phyloP scores from a whole-genome alignment of 35 echinoderm and acorn worm genomes.

The Ophiothrix spiculata region DNA sequence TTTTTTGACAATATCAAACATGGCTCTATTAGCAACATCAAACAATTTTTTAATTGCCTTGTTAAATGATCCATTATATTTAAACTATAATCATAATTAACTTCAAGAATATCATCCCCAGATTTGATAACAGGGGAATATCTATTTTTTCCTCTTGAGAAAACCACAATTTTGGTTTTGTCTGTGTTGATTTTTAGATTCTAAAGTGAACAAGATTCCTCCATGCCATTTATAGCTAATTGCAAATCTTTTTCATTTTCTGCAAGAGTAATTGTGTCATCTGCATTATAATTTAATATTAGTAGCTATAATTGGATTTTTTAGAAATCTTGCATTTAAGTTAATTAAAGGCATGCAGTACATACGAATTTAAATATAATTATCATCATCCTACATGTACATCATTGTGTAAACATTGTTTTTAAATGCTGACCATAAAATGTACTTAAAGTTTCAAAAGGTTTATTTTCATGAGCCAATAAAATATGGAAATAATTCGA shows the following conservation, averaged over 20 bases:
- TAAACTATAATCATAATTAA: slow-evolving; percentile 22
- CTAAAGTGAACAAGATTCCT: slow-evolving; percentile 26
- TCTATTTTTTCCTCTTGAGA: slow-evolving; percentile 41
- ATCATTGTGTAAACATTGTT: background rate
- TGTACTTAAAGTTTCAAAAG: no score
- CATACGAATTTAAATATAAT: background rate
- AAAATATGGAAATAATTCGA: no score
- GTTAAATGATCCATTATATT: slow-evolving; percentile 10
- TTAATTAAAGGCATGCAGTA: no score
- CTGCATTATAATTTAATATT: slow-evolving; percentile 26
- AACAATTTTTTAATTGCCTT: slow-evolving; percentile 20
- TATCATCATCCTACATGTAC: background rate
- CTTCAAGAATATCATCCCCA: background rate
- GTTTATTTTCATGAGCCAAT: no score
- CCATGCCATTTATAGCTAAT: slow-evolving; percentile 25
- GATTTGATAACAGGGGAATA: slow-evolving; percentile 7
- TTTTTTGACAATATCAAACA: background rate
- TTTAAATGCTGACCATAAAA: background rate
- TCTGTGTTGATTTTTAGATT: background rate
- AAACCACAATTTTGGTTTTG: slow-evolving; percentile 30
- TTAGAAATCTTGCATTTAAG: no score
- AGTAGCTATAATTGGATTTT: no score
- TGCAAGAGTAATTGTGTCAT: slow-evolving; percentile 36
- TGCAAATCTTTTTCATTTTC: slow-evolving; percentile 32
- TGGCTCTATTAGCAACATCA: background rate